Percentiles rank a stretch among this genome's conserved stretches.
Conservation (phyloP, 92 coral and sea anemone genomes). For the Zoanthus sociatus region DNA sequence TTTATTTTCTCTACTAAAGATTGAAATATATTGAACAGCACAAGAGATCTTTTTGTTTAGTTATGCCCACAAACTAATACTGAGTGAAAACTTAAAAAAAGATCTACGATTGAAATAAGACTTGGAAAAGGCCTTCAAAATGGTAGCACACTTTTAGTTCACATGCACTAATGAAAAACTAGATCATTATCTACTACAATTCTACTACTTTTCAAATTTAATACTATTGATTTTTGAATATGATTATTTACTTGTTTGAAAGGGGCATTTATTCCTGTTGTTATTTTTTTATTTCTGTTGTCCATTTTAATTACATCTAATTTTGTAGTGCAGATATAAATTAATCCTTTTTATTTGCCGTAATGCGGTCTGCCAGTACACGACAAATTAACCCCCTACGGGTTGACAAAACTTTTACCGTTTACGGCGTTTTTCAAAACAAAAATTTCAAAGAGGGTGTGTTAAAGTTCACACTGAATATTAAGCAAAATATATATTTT, state of each 20-base stretch:
- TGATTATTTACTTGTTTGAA: background rate
- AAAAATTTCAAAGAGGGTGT: no score
- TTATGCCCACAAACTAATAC: background rate
- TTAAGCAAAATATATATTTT: no score
- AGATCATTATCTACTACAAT: background rate
- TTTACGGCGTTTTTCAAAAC: no score
- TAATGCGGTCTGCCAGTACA: background rate
- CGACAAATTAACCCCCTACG: background rate
- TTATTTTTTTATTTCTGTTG: background rate
- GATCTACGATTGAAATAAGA: background rate
- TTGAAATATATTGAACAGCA: no score
- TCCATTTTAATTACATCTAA: background rate
- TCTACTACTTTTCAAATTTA: background rate
- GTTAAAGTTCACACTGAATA: no score
- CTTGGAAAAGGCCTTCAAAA: background rate
- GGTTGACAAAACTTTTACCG: no score
- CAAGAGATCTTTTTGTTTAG: no score
- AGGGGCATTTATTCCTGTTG: background rate
- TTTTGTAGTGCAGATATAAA: background rate
- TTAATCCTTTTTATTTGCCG: constrained; percentile 1
- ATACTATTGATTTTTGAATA: background rate
- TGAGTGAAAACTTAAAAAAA: background rate
- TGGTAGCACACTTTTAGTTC: background rate
- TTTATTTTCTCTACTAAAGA: no score
- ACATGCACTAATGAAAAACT: background rate